Percentiles rank a stretch among this genome's conserved stretches.
Conservation (phyloP, 2,797 vertebrate genomes). For the Todus mexicanus region DNA sequence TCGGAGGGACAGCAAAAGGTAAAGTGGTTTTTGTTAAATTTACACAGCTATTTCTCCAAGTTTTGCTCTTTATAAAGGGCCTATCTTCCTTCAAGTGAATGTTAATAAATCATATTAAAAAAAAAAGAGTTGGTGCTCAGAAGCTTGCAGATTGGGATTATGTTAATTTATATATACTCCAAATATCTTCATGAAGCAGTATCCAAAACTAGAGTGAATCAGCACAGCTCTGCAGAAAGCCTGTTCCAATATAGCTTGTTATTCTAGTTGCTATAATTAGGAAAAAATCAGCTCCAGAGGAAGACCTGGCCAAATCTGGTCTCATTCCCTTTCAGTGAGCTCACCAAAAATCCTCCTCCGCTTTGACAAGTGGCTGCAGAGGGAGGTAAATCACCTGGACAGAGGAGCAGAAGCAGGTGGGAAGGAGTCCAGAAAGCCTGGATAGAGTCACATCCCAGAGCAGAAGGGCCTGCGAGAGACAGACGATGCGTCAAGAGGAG, state of each 20-base stretch:
- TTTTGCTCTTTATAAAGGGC: background rate
- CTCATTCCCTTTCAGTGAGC: background rate
- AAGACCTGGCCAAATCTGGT: background rate
- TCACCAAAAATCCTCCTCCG: background rate
- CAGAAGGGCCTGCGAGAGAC: background rate
- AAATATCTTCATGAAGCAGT: background rate
- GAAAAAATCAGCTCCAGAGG: background rate
- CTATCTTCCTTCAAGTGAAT: background rate
- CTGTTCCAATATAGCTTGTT: background rate
- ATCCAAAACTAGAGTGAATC: background rate
- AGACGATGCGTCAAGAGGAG: background rate
- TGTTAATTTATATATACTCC: background rate
- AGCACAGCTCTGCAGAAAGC: background rate
- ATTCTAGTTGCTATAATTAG: background rate
- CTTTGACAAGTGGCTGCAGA: background rate
- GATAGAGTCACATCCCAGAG: background rate
- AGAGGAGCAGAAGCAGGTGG: background rate
- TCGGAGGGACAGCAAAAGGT: background rate
- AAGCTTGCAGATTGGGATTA: background rate
- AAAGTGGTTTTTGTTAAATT: background rate
- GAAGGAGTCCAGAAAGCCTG: accelerated
- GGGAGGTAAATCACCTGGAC: background rate
- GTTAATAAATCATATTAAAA: background rate
- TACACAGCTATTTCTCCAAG: background rate
- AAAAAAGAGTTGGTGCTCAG: background rate